phyloP scores from a whole-genome alignment of 2,797 vertebrate genomes.

The Neosalanx taihuensis region DNA sequence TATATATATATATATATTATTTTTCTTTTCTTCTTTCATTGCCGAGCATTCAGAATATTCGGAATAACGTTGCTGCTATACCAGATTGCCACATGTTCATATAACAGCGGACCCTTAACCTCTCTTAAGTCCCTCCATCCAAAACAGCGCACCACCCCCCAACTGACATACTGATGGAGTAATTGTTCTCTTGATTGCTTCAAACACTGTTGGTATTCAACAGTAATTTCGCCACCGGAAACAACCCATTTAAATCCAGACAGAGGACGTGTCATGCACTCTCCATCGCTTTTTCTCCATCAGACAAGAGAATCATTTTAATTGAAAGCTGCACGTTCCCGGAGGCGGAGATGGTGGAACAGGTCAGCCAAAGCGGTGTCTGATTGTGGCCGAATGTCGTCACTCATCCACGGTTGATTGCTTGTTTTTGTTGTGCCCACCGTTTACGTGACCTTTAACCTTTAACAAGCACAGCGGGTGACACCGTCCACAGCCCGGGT shows the following conservation, averaged over 20 bases:
- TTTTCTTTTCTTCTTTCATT: slow-evolving; percentile 26
- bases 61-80: slow-evolving; percentile 9
- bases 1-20: too few relatives aligned
- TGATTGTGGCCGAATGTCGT: not conserved
- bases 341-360: slow-evolving; percentile 32
- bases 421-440: slow-evolving; percentile 3
- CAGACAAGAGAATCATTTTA: slow-evolving; percentile 30
- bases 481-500: not conserved
- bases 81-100: slow-evolving; percentile 15
- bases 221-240: slow-evolving; percentile 25
- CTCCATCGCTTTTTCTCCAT: not conserved
- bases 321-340: slow-evolving; percentile 33
- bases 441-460: not conserved
- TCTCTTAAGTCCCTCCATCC: not conserved
- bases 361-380: slow-evolving; percentile 15
- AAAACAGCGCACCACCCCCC: not conserved
- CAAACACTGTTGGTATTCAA: slow-evolving; percentile 38
- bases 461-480: not conserved
- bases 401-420: not conserved
- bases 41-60: slow-evolving; percentile 41
- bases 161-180: slow-evolving; percentile 13
- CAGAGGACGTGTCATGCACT: slow-evolving; percentile 14
- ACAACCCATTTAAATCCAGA: not conserved
- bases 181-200: slow-evolving; percentile 44
- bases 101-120: slow-evolving; percentile 8